phyloP scores from a whole-genome alignment of 2,113 vertebrate species.

The Dromaius novaehollandiae region DNA sequence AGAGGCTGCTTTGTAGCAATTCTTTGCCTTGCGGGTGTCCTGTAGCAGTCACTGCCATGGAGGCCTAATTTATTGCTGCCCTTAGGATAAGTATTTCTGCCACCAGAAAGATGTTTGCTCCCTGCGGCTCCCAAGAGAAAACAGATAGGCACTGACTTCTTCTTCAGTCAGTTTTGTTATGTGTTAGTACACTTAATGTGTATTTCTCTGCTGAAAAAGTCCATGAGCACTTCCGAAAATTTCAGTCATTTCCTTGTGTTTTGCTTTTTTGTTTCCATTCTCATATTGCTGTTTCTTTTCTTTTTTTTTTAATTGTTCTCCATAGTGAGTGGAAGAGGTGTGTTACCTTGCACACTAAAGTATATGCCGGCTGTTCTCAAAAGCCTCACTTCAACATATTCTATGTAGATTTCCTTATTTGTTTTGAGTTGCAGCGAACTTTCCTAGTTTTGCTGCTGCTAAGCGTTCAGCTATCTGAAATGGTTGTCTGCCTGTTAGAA shows the following conservation, averaged over 20 bases:
- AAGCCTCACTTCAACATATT: background rate
- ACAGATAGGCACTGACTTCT: background rate
- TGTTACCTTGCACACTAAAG: background rate
- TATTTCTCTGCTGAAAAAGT: background rate
- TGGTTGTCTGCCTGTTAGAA: background rate
- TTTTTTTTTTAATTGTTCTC: constrained; percentile 25
- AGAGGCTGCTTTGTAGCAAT: background rate
- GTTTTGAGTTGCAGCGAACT: background rate
- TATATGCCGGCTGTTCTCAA: background rate
- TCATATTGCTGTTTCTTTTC: constrained; percentile 10
- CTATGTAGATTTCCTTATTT: background rate
- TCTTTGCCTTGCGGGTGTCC: background rate
- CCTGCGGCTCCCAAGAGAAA: background rate
- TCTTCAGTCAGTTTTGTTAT: background rate
- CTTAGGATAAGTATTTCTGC: background rate
- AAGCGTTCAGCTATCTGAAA: background rate
- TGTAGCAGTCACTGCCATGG: background rate
- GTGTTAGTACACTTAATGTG: background rate
- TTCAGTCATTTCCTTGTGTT: background rate
- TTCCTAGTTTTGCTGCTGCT: background rate
- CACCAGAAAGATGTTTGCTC: background rate
- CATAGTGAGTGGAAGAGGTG: constrained; percentile 22
- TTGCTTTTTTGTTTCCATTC: constrained; percentile 34
- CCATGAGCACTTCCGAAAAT: background rate
- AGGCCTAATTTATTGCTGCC: background rate